Evolutionary conservation across 1,140 invertebrate species (phyloP), one percentile per base, ranked within the genome.

Genomic region (Stegodyphus mimosarum): DNA sequence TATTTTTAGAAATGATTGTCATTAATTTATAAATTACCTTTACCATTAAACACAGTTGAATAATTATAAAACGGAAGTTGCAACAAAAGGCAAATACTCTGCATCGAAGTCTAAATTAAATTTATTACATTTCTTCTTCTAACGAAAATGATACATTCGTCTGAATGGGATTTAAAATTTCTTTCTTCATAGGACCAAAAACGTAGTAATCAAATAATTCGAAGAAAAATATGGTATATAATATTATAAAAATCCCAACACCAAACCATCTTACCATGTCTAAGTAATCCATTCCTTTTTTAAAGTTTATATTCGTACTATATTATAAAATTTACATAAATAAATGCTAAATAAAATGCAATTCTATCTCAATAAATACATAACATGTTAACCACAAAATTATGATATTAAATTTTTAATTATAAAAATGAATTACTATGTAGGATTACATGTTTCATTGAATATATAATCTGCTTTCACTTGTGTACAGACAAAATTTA

Each of bases 141-240:
- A 33, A 33, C 1, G 33, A 3, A 33, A 33, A 33, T 33, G 33
- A 33, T 33, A 33, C 33, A 33, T 33, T 33, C 33, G 33, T 33
- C 33, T 33, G 33, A 33, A 33, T 33, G 3, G 33, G 33, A 33
- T 64, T 55, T 33, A 84, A 60, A 13, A 85, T 64, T 9, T 17
- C 13, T 18, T 60, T 53, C 51, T 52, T 71, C 83, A 85, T 85
- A 9, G 74, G 67, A 17, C n/a, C 18, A 66, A 52, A 85, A 53
- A 85, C 77, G 18, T 77, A 85, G 11, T 77, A 64, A 66, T 86
- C 67, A 48, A 79, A 79, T 9, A 86, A 48, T 74, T 86, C 84
- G n/a, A 86, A 73, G 52, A 86, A 79, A 55, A 86, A 86, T 60
- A 86, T 74, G 2, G 84, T 80, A 53, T 86, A 86, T 6, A 86